Base-by-base conservation (phyloP, 2,797 vertebrate genomes). In the Malurus splendens region DNA sequence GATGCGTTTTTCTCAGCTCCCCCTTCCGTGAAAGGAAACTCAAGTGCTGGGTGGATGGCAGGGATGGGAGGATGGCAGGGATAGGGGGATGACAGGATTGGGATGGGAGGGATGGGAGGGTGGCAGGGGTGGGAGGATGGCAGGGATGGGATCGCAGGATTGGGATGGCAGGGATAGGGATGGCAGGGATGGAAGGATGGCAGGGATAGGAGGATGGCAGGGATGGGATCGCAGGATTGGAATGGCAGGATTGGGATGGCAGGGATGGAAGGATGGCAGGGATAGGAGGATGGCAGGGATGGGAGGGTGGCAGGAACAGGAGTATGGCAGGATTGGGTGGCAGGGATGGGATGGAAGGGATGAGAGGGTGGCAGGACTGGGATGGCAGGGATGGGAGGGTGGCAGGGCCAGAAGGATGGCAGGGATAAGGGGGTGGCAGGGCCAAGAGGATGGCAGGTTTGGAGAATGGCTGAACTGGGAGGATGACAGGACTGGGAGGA, bases 11-110 rank as follows among this genome's bases (percentile, higher is more conserved):
- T 81, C 93, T 79, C 92, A 45, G 77, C 93, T 92, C 89, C 92
- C 91, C 90, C 77, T 83, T 72, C 92, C 83, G 88, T 91, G 94
- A 90, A 93, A 94, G 91, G 93, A 92, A 93, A 95, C 82, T 62
- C 91, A 94, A 92, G 70, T 80, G 88, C 72, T 2, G 60, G 33
- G n/a, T 9, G 79, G 79, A 65, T 8, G 55, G 62, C 27, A 3
- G 82, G 66, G 25, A 9, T 1, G 0, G 44, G 2, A 5, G 66
- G 83, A 8, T 9, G 67, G 75, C 45, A 50, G 28, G 55, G 36
- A 0, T 10, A 0, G 32, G 73, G 42, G 39, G 41, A 2, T 75
- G 59, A 41, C 15, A 30, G 24, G 30, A 2, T 2, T 0, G 54
- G 33, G 19, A 2, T 68, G 50, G 30, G 23, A 27, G 20, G 30